Base-by-base conservation (phyloP, 2,797 vertebrate species). In the Danio jaintianensis region DNA sequence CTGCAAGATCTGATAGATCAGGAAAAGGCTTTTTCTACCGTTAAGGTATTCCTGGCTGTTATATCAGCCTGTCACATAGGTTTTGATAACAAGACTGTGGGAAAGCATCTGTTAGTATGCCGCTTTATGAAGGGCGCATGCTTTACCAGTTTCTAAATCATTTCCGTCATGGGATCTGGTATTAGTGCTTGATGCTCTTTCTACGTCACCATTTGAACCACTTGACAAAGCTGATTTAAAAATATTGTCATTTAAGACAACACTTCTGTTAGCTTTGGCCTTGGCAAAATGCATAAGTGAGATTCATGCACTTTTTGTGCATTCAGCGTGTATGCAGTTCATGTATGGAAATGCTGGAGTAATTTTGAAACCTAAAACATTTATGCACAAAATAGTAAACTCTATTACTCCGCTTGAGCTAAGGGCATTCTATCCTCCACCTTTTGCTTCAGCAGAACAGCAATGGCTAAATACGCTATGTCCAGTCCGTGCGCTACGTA, bases 31-130 rank as follows among this genome's bases (percentile, higher is more conserved):
- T 62, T 58, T 12, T 55, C 12, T 2, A 76, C 50, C 3, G 36
- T 80, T 9, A 82, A 78, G 48, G 69, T 76, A 6, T 71, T 71
- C 5, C 13, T 72, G 29, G 66, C 64, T 9, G 48, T 48, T 10
- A 80, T 83, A 45, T 76, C 36, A 8, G 48, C 71, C 0, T 71
- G 50, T 29, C 67, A 73, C 11, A 18, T 69, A 47, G 42, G 67
- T 11, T 50, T 71, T 43, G 52, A 50, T 0, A 40, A 13, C 11
- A 10, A 47, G 43, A 52, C n/a, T 9, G 20, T 71, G 2, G 42
- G 58, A 2, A 40, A 43, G 18, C 61, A 83, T 6, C 47, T 66
- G 29, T 36, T 77, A 10, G 4, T 63, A 7, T 29, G 8, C 7
- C 3, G 42, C 4, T 61, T 80, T 15, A 55, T 78, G 52, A 71